phyloP scores from a whole-genome alignment of 2,888 invertebrate species.

The Spisula solida region DNA sequence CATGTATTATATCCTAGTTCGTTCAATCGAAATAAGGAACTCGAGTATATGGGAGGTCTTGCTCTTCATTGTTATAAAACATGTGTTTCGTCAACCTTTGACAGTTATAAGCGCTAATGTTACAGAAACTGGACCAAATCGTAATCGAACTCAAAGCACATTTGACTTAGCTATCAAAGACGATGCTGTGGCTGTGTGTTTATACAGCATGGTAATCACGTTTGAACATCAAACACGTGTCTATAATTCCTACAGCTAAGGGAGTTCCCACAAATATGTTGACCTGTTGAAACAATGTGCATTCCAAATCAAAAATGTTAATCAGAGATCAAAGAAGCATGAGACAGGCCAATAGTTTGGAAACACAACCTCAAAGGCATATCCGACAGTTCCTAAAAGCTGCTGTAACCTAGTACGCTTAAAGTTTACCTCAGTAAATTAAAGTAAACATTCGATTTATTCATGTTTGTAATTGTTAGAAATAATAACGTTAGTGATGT shows the following conservation, averaged over 20 bases:
- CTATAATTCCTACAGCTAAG: background rate
- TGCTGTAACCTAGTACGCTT: background rate
- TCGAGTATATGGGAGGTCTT: too few relatives aligned
- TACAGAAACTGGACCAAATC: too few relatives aligned
- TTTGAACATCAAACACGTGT: background rate
- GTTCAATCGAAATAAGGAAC: too few relatives aligned
- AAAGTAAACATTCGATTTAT: background rate
- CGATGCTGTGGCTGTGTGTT: background rate
- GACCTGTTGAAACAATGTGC: slow-evolving; percentile 9
- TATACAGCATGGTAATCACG: background rate
- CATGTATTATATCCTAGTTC: too few relatives aligned
- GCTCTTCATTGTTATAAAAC: too few relatives aligned
- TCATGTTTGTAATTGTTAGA: too few relatives aligned
- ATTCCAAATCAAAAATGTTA: background rate
- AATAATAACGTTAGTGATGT: too few relatives aligned
- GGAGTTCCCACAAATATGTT: background rate
- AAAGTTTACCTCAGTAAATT: background rate
- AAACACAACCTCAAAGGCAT: background rate
- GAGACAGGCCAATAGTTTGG: background rate
- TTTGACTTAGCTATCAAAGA: too few relatives aligned
- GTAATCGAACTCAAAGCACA: too few relatives aligned
- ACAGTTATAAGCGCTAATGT: too few relatives aligned
- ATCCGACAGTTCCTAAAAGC: background rate
- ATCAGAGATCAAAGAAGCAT: background rate
- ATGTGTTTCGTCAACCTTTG: too few relatives aligned